Evolutionary conservation across 2,113 vertebrate species (phyloP).

Genomic region (Scopus umbretta): DNA sequence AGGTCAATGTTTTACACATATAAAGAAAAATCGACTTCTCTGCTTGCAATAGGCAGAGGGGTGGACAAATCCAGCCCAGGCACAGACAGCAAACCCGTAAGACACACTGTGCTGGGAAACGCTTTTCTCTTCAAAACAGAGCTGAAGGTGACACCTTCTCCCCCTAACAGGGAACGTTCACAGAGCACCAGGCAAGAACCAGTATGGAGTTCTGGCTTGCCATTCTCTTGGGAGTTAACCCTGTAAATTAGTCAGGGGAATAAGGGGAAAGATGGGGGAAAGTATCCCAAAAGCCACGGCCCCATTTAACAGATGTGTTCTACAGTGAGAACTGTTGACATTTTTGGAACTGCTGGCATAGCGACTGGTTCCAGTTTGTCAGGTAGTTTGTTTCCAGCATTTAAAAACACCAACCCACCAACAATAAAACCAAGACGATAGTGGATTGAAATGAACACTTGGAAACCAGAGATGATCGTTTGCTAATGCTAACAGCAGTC

Average conservation of each 20-base stretch:
- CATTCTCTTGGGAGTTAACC: background rate
- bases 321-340: background rate
- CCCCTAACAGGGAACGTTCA: background rate
- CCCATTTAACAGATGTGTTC: background rate
- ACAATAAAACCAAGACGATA: background rate
- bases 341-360: background rate
- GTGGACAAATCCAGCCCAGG: background rate
- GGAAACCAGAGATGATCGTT: background rate
- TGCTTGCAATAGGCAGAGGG: background rate
- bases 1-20: constrained; percentile 21
- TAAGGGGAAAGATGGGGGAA: background rate
- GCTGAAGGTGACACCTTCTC: background rate
- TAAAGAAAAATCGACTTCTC: background rate
- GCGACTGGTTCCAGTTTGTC: background rate
- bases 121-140: background rate
- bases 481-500: background rate
- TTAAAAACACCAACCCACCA: background rate
- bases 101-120: background rate
- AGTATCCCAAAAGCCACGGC: background rate
- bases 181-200: background rate
- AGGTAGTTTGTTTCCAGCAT: background rate
- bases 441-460: background rate
- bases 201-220: background rate
- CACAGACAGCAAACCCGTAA: background rate
- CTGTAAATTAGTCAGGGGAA: background rate